phyloP scores from a whole-genome alignment of 2,888 invertebrate genomes.

The Clepsis dumicolana region DNA sequence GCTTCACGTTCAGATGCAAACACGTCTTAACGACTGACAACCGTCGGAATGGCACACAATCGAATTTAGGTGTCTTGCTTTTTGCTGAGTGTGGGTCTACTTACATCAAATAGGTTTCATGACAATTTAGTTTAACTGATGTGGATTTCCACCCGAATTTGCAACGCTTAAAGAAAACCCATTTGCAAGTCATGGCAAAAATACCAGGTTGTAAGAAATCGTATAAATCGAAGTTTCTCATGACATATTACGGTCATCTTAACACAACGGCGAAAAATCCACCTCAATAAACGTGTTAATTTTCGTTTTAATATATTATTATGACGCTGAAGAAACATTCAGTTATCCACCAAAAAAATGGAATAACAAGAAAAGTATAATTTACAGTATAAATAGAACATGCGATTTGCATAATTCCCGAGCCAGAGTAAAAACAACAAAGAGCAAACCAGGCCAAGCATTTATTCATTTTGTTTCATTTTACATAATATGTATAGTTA shows the following conservation, averaged over 20 bases:
- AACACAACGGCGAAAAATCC: background rate
- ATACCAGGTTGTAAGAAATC: too few species aligned
- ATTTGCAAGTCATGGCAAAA: background rate
- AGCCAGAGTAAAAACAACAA: conserved; percentile 27
- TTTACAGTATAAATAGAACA: conserved; percentile 8
- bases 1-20: conserved; percentile 63
- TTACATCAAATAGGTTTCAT: background rate
- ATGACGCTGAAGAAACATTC: background rate
- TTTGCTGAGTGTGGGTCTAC: background rate
- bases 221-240: background rate
- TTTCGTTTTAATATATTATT: background rate
- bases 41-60: conserved; percentile 4
- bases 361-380: conserved; percentile 8
- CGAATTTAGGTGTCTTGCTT: conserved; percentile 1
- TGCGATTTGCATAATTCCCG: conserved; percentile 26
- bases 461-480: conserved; percentile 34
- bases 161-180: background rate
- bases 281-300: background rate
- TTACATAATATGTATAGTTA: conserved; percentile 23
- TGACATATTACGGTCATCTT: background rate
- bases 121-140: background rate
- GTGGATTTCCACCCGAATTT: background rate
- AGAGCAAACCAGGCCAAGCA: conserved; percentile 15
- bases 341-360: background rate
- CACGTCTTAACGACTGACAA: conserved; percentile 53